Evolutionary conservation across 1,140 invertebrate species (phyloP).

Genomic region (Schlechtendalia chinensis): DNA sequence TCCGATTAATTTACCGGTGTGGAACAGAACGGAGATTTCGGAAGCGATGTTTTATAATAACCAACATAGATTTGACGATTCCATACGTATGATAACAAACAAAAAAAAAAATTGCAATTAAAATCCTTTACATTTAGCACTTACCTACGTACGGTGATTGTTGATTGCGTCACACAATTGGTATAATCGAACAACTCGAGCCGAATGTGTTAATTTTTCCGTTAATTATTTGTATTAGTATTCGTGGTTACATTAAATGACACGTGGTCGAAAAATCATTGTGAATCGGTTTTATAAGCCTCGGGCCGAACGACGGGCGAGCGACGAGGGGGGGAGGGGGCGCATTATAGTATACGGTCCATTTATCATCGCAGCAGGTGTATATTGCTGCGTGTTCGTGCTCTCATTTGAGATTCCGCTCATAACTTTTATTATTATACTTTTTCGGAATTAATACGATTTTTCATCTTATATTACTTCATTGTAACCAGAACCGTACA

Average conservation of each 20-base stretch:
- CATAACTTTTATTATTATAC: slow-evolving; percentile 50
- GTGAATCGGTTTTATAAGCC: slow-evolving; percentile 4
- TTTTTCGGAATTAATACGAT: slow-evolving; percentile 50
- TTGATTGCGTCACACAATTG: too few species aligned
- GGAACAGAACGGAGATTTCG: too few species aligned
- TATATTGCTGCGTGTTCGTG: slow-evolving; percentile 39
- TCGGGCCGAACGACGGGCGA: too few species aligned
- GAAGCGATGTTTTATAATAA: too few species aligned
- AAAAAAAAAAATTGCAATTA: too few species aligned
- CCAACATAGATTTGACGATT: too few species aligned
- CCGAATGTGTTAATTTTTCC: neutral
- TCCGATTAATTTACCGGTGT: too few species aligned
- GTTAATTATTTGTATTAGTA: slow-evolving; percentile 11
- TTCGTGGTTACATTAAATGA: neutral
- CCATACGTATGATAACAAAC: too few species aligned
- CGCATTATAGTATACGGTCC: slow-evolving; percentile 29
- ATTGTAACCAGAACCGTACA: slow-evolving; percentile 48
- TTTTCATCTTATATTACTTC: slow-evolving; percentile 50
- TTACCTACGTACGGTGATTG: too few species aligned
- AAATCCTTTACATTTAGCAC: too few species aligned
- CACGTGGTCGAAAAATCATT: slow-evolving; percentile 28
- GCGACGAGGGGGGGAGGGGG: neutral
- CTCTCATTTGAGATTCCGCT: slow-evolving; percentile 48
- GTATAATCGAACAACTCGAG: neutral
- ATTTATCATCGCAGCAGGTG: slow-evolving; percentile 49